Evolutionary conservation across 1,140 invertebrate species (phyloP).

Genomic region (Drosophila hydei): DNA sequence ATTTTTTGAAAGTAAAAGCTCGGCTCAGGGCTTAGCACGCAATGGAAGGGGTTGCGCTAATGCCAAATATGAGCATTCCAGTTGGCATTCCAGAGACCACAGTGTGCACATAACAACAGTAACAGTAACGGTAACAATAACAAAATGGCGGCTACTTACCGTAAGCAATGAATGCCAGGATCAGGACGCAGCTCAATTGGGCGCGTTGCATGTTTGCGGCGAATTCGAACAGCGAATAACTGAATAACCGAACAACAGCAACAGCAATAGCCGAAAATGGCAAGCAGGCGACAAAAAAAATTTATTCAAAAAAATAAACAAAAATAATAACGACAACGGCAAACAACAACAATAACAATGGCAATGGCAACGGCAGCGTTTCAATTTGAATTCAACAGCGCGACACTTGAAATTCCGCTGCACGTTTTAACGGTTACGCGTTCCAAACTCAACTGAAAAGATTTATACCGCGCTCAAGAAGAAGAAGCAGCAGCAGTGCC

Average conservation of each 20-base stretch:
- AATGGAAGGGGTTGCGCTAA: conserved; percentile 64
- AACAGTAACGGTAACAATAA: background rate
- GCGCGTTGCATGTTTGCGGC: conserved; percentile 47
- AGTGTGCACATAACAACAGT: background rate
- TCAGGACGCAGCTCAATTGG: conserved; percentile 52
- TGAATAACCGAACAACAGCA: conserved; percentile 9
- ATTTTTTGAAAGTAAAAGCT: conserved; percentile 78
- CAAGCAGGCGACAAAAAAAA: conserved; percentile 12
- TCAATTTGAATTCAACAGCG: conserved; percentile 30
- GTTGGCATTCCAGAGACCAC: background rate
- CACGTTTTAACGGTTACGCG: conserved; percentile 82
- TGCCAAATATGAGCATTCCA: conserved; percentile 11
- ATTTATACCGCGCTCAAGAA: conserved; percentile 80
- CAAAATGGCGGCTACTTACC: conserved; percentile 54
- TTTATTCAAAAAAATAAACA: background rate
- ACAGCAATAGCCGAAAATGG: conserved; percentile 18
- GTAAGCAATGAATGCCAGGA: conserved; percentile 58
- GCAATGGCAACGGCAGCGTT: conserved; percentile 6
- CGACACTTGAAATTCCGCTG: conserved; percentile 59
- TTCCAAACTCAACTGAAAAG: conserved; percentile 83
- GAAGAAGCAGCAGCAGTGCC: conserved; percentile 60
- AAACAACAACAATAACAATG: background rate
- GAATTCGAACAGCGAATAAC: conserved; percentile 5
- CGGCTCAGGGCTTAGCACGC: conserved; percentile 27
- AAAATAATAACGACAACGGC: conserved; percentile 4